phyloP scores from a whole-genome alignment of 2,113 vertebrate species.

The Larimichthys polyactis region DNA sequence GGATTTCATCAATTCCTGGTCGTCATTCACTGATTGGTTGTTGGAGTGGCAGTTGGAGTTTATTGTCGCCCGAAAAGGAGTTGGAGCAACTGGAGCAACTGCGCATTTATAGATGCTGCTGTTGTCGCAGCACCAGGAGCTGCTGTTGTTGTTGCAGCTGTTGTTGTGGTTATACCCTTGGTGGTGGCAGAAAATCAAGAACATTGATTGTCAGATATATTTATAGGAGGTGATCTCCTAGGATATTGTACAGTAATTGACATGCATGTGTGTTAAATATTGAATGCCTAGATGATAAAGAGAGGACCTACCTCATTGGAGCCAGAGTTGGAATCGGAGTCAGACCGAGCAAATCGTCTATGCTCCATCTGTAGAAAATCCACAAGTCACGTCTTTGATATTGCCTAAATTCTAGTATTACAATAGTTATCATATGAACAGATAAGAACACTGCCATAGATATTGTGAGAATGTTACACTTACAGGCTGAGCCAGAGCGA shows the following conservation, averaged over 20 bases:
- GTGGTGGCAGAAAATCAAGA: background rate
- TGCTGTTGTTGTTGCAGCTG: background rate
- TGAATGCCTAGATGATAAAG: background rate
- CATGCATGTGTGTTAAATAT: background rate
- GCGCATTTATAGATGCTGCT: background rate
- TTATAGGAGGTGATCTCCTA: background rate
- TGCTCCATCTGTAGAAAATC: constrained; percentile 16
- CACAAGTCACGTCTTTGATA: background rate
- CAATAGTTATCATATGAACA: too few relatives aligned
- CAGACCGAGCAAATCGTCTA: background rate
- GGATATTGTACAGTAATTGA: background rate
- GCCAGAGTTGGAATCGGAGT: background rate
- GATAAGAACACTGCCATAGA: background rate
- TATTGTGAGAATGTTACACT: constrained; percentile 22
- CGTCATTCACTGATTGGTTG: too few relatives aligned
- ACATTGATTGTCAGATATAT: background rate
- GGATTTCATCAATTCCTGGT: background rate
- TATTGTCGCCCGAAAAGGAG: background rate
- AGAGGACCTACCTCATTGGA: constrained; percentile 15
- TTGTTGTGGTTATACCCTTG: background rate
- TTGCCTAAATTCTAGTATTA: background rate
- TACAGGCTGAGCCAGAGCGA: constrained; percentile 70
- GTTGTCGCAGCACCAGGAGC: too few relatives aligned
- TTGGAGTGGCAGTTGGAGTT: too few relatives aligned
- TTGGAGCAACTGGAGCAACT: background rate